These are phyloP conservation scores for Ficedula albicollis DNA, from an alignment of 2,797 vertebrate genomes.

Conservation along the genomic window DNA sequence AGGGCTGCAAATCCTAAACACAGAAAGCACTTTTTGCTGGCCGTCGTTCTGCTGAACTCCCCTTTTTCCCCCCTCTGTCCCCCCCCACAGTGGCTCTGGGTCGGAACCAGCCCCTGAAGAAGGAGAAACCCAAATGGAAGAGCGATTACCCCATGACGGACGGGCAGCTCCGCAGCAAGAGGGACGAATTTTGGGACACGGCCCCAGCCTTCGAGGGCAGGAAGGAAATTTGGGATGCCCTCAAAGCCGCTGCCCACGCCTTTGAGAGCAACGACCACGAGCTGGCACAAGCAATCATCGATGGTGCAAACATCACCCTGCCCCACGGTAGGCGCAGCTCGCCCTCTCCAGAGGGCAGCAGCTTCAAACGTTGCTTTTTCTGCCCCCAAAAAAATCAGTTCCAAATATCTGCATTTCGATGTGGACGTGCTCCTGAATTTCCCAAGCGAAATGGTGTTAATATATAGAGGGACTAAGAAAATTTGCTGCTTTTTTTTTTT, in stretches of 20 bases:
- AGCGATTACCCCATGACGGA: constrained; percentile 99
- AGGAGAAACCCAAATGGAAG: constrained; percentile 98
- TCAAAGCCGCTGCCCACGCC: constrained; percentile 92
- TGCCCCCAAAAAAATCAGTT: not conserved
- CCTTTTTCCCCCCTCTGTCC: no score
- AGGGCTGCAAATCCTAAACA: no score
- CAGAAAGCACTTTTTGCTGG: no score
- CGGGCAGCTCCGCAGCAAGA: constrained; percentile 95
- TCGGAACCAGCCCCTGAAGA: constrained; percentile 96
- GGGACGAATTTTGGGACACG: constrained; percentile 97
- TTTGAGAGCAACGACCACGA: constrained; percentile 96
- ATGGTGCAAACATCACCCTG: constrained; percentile 95
- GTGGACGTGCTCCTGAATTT: not conserved
- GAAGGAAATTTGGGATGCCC: constrained; percentile 97
- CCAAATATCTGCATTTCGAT: accelerated
- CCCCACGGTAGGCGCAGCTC: constrained; percentile 55
- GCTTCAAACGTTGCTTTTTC: not conserved
- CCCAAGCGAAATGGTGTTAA: not conserved
- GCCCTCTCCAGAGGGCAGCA: not conserved
- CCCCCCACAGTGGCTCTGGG: constrained; percentile 88
- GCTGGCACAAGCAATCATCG: constrained; percentile 96
- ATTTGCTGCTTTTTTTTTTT: no score
- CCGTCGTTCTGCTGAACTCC: not conserved
- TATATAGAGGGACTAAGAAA: accelerated
- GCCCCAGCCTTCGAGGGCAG: constrained; percentile 96